Conservation (phyloP, 2,888 invertebrate genomes). For the Protonemura montana region DNA sequence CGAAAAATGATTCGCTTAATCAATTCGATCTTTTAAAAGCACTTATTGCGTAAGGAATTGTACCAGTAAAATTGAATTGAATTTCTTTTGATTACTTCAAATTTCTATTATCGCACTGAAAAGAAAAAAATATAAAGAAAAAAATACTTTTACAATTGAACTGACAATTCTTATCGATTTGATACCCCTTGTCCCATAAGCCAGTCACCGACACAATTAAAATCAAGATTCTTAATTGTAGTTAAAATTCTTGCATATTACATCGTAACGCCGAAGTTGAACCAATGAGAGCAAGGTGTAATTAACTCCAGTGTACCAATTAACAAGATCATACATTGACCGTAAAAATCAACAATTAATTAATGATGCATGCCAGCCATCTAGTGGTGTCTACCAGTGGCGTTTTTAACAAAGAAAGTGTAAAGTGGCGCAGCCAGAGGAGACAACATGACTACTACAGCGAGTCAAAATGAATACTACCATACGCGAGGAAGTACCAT, state of each 20-base stretch:
- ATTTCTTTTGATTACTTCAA: no score
- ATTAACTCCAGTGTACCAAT: slow-evolving; percentile 33
- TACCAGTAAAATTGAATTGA: no score
- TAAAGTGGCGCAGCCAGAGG: background rate
- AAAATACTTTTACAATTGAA: background rate
- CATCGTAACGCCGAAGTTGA: slow-evolving; percentile 1
- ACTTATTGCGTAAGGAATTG: no score
- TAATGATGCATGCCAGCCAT: slow-evolving; percentile 1
- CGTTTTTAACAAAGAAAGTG: background rate
- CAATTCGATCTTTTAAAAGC: no score
- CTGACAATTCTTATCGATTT: background rate
- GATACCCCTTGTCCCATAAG: background rate
- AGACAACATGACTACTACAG: background rate
- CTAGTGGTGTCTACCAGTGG: background rate
- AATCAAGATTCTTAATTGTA: slow-evolving; percentile 14
- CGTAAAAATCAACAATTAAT: slow-evolving; percentile 40
- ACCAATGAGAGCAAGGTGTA: background rate
- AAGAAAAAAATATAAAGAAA: no score
- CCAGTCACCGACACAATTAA: background rate
- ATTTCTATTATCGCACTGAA: no score
- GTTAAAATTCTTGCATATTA: slow-evolving; percentile 27
- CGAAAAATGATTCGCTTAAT: no score
- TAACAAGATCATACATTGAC: slow-evolving; percentile 37
- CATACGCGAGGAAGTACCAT: no score
- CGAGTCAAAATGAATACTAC: background rate